Evolutionary conservation across 2,888 invertebrate species (phyloP), one percentile per base, ranked within the genome.

Genomic region (Drosophila nr. fundita): DNA sequence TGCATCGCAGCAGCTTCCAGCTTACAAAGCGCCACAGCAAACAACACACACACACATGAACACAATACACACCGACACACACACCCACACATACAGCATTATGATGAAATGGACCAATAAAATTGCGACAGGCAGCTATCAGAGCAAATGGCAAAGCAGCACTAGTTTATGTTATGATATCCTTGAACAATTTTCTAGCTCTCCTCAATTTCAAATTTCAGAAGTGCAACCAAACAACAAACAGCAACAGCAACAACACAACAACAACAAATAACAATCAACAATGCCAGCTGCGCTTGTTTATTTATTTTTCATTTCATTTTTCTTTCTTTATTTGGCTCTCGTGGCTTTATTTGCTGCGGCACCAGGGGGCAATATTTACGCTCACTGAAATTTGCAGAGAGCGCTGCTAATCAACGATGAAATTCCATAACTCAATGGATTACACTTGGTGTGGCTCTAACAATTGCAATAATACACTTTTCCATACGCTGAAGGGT

Each of bases 331-430:
- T 13, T 53, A 27, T 27, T 27, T 49, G 18, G 27, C 38, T 75
- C n/a, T 82, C 71, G 62, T 69, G 53, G 72, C 74, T 71, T 74
- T 80, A 74, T 86, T 83, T 80, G 61, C 61, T 50, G 54, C 18
- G 71, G 30, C 42, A 73, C 82, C 59, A 38, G n/a, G 53, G 68
- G 69, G 67, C 42, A 48, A 34, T 32, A 50, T 63, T 54, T 70
- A 45, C 38, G 27, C 27, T 65, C 32, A 49, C 58, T 49, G 63
- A 52, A 72, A 65, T 61, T 75, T 49, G 70, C 73, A 72, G 72
- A 76, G 68, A 68, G 68, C 65, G 63, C 67, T 63, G 76, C 84
- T 84, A 83, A 83, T 83, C 87, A 83, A 73, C 82, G 76, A 71
- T 84, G 76, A 78, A 83, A 76, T 73, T 64, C 73, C 55, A 55